phyloP scores from a whole-genome alignment of 2,797 vertebrate genomes.

The Clarias fuscus region DNA sequence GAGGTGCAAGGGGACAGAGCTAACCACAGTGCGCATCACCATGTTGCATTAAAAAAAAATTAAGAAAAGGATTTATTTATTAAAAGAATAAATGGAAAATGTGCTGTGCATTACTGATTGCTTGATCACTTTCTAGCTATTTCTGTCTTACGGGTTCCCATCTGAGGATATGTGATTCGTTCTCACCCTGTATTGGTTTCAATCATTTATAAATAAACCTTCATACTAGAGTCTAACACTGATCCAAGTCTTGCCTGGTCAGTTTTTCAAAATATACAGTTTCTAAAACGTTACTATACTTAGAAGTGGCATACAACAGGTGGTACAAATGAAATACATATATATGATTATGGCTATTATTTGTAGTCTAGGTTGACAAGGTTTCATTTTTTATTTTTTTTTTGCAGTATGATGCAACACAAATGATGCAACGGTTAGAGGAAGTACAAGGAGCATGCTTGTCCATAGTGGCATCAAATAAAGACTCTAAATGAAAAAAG shows the following conservation, averaged over 20 bases:
- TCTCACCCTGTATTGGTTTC: no score
- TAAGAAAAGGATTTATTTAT: not conserved
- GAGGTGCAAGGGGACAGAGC: no score
- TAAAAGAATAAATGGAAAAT: not conserved
- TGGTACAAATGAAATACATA: not conserved
- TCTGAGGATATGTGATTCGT: not conserved
- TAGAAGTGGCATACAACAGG: not conserved
- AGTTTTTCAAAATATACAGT: not conserved
- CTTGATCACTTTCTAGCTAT: not conserved
- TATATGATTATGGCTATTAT: not conserved
- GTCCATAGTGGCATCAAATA: not conserved
- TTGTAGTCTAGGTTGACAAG: not conserved
- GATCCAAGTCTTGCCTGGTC: not conserved
- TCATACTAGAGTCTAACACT: not conserved
- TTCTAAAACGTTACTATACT: not conserved
- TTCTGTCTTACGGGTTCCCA: not conserved
- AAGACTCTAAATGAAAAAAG: not conserved
- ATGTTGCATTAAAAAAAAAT: not conserved
- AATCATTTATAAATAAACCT: not conserved
- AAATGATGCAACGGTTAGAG: not conserved
- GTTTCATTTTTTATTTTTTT: not conserved
- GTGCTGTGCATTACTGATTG: not conserved
- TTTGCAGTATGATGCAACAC: not conserved
- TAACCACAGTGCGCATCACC: no score
- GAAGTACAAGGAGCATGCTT: not conserved